Evolutionary conservation across 1,140 invertebrate species (phyloP).

Genomic region (Hermetia illucens): DNA sequence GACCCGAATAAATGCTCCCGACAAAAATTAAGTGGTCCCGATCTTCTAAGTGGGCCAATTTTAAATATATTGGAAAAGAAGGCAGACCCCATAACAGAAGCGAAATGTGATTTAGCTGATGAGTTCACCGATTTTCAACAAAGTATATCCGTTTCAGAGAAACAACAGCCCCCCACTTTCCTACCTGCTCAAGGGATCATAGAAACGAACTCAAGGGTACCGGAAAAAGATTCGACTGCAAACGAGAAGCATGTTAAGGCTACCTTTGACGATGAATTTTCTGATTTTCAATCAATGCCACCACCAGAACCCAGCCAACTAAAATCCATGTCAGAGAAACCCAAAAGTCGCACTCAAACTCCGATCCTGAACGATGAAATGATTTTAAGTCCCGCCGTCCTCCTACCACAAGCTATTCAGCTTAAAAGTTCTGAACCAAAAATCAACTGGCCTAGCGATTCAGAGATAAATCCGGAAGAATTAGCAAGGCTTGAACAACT

Average conservation of each 20-base stretch:
- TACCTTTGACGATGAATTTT: constrained; percentile 21
- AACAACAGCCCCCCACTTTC: no score
- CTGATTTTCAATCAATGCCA: constrained; percentile 26
- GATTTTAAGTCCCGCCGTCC: constrained; percentile 26
- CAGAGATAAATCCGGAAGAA: constrained; percentile 47
- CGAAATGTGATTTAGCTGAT: no score
- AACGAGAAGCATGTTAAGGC: neutral
- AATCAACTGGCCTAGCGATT: constrained; percentile 50
- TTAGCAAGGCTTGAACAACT: constrained; percentile 36
- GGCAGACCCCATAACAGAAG: no score
- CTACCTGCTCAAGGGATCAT: no score
- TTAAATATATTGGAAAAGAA: no score
- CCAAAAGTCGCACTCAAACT: constrained; percentile 1
- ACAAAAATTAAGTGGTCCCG: no score
- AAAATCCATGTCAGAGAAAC: neutral
- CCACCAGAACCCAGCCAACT: constrained; percentile 2
- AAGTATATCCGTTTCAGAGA: no score
- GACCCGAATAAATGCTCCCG: no score
- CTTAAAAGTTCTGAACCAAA: constrained; percentile 24
- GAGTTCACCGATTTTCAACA: no score
- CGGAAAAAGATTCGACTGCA: neutral
- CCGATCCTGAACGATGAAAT: constrained; percentile 11
- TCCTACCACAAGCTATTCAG: constrained; percentile 23
- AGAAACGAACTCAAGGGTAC: neutral
- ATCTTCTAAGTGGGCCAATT: no score